phyloP scores from a whole-genome alignment of 2,888 invertebrate species.

The Chorisops tibialis region DNA sequence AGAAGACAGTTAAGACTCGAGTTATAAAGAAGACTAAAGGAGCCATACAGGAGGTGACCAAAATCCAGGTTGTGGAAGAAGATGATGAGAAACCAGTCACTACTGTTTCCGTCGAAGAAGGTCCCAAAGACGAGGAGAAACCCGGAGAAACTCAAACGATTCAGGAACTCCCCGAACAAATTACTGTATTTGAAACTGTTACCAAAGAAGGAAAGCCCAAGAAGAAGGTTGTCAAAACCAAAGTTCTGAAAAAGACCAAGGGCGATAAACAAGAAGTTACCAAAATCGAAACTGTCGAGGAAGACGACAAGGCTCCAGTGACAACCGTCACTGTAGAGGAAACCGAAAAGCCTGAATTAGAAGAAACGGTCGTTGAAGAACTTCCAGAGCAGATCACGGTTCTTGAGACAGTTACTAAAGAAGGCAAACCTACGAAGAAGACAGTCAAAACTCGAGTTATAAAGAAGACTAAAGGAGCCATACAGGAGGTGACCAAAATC shows the following conservation, averaged over 20 bases:
- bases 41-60: slow-evolving; percentile 45
- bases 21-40: slow-evolving; percentile 41
- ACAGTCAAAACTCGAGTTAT: slow-evolving; percentile 53
- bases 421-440: slow-evolving; percentile 47
- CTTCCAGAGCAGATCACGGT: slow-evolving; percentile 47
- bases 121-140: slow-evolving; percentile 33
- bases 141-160: slow-evolving; percentile 30
- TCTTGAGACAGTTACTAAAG: slow-evolving; percentile 48
- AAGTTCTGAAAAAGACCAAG: slow-evolving; percentile 42
- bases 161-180: slow-evolving; percentile 31
- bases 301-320: slow-evolving; percentile 43
- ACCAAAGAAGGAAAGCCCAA: slow-evolving; percentile 37
- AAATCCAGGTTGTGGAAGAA: slow-evolving; percentile 49
- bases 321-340: slow-evolving; percentile 42
- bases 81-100: slow-evolving; percentile 47
- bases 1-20: slow-evolving; percentile 40
- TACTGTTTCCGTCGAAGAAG: slow-evolving; percentile 41
- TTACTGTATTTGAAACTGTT: slow-evolving; percentile 35
- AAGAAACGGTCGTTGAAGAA: slow-evolving; percentile 38
- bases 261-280: slow-evolving; percentile 42
- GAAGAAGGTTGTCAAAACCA: slow-evolving; percentile 43
- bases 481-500: slow-evolving; percentile 51
- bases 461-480: slow-evolving; percentile 50
- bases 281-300: slow-evolving; percentile 47
- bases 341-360: slow-evolving; percentile 9